phyloP scores from a whole-genome alignment of 2,888 invertebrate genomes.

The Heterodera filipjevi region DNA sequence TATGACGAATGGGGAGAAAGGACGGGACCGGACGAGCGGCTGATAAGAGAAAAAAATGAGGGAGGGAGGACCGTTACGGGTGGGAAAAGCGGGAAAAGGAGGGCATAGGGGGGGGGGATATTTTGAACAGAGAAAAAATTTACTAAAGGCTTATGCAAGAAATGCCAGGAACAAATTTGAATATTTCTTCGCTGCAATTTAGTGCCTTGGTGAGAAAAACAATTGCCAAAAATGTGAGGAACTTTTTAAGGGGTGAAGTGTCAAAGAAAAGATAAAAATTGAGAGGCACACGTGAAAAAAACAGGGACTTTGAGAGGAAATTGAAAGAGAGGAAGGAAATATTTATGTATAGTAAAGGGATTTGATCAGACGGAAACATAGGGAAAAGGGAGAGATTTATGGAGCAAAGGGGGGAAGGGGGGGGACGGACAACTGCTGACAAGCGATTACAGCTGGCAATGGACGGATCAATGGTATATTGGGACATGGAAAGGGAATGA shows the following conservation, averaged over 20 bases:
- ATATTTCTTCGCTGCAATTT: too few species aligned
- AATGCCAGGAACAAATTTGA: too few species aligned
- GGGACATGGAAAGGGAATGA: not conserved
- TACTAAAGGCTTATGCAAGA: too few species aligned
- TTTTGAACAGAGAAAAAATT: not conserved
- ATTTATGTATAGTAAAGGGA: too few species aligned
- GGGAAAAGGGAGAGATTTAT: not conserved
- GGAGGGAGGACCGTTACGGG: not conserved
- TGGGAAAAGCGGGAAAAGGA: not conserved
- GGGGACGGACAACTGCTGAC: not conserved
- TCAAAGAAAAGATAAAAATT: too few species aligned
- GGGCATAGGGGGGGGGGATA: not conserved
- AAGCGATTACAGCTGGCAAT: not conserved
- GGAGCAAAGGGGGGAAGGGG: not conserved
- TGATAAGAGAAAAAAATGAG: not conserved
- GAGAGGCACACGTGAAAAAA: too few species aligned
- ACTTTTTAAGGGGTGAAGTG: too few species aligned
- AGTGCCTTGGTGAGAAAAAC: too few species aligned
- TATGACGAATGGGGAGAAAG: not conserved
- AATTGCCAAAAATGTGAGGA: too few species aligned
- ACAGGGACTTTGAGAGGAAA: too few species aligned
- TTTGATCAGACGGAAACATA: not conserved
- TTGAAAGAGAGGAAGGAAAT: too few species aligned
- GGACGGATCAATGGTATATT: not conserved
- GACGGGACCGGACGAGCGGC: not conserved